phyloP scores from a whole-genome alignment of 2,113 vertebrate genomes.

The Balaeniceps rex region DNA sequence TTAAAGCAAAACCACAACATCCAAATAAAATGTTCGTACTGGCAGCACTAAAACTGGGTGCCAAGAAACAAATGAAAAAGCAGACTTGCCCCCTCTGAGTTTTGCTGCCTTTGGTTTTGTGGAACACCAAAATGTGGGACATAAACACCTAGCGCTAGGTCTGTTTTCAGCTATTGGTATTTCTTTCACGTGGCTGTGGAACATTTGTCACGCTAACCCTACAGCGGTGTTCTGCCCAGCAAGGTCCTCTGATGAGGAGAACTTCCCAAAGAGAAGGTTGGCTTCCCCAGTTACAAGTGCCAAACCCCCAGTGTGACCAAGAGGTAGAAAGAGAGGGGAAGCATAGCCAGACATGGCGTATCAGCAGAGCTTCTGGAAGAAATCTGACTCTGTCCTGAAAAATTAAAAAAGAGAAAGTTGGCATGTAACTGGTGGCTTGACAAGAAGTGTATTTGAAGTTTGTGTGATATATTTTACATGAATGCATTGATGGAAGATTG shows the following conservation, averaged over 20 bases:
- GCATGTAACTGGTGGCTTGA: neutral
- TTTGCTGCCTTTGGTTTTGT: neutral
- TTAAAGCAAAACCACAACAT: neutral
- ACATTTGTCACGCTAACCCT: neutral
- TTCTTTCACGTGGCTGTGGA: neutral
- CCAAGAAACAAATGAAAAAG: neutral
- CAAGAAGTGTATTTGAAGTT: neutral
- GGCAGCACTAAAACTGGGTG: neutral
- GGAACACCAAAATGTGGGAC: neutral
- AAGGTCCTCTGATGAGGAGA: neutral
- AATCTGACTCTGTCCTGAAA: neutral
- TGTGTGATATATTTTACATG: neutral
- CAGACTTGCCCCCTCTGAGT: neutral
- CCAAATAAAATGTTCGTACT: neutral
- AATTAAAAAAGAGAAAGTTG: neutral
- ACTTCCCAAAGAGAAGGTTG: neutral
- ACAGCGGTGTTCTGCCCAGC: neutral
- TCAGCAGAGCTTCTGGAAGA: neutral
- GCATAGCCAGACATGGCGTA: rapidly evolving
- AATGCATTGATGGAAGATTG: neutral
- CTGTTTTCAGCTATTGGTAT: neutral
- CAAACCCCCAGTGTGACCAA: neutral
- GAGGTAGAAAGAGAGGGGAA: neutral
- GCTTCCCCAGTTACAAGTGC: neutral
- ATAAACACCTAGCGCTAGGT: neutral